Evolutionary conservation across 2,888 invertebrate genomes (phyloP).

Genomic region (Amiota mariae): DNA sequence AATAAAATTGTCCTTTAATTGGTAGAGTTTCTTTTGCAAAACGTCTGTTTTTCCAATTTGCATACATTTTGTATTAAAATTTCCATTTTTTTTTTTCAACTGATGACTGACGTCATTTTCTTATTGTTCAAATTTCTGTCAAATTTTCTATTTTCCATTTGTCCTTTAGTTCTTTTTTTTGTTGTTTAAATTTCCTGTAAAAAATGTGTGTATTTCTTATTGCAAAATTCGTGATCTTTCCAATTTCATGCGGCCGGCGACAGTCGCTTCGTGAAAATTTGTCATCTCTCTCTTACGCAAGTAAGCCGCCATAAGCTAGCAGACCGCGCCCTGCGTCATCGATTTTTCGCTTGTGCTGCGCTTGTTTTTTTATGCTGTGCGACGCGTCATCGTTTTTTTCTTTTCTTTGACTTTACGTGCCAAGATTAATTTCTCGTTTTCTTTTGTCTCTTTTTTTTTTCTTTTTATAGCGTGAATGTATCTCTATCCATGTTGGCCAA

Average conservation of each 20-base stretch:
- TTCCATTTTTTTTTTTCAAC: neutral
- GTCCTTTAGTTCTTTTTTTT: conserved; percentile 7
- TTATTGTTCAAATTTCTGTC: conserved; percentile 1
- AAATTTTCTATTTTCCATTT: neutral
- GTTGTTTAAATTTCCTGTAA: no score
- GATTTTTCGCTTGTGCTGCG: conserved; percentile 6
- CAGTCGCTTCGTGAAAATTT: neutral
- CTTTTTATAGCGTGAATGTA: conserved; percentile 81
- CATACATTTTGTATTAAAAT: neutral
- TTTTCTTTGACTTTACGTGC: neutral
- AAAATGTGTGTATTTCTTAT: neutral
- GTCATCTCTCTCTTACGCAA: neutral
- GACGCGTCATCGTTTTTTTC: conserved; percentile 6
- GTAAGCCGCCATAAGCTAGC: neutral
- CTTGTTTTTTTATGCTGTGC: neutral
- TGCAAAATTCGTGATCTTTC: neutral
- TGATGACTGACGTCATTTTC: neutral
- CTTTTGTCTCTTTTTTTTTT: conserved; percentile 18
- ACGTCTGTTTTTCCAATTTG: neutral
- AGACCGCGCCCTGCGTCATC: conserved; percentile 26
- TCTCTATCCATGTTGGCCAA: conserved; percentile 86
- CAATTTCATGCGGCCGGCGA: neutral
- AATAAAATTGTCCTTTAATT: neutral
- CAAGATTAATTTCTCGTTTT: neutral
- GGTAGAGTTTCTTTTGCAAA: neutral